Conservation (phyloP, 2,113 vertebrate genomes). For the Malurus alboscapulatus region DNA sequence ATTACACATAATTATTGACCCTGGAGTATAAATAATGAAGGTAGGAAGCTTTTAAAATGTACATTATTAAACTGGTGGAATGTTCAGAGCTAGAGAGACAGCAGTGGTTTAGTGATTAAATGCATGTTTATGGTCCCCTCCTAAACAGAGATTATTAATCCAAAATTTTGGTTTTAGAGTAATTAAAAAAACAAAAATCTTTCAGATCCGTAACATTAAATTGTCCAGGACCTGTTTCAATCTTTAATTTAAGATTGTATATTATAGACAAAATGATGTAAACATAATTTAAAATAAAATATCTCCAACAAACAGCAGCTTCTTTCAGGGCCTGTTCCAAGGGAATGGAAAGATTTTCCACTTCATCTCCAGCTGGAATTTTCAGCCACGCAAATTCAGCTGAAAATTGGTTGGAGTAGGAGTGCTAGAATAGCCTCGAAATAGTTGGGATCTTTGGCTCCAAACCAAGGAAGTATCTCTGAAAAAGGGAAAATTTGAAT, state of each 20-base stretch:
- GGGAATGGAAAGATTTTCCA: not conserved
- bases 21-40: constrained; percentile 13
- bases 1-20: constrained; percentile 23
- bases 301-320: not conserved
- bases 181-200: not conserved
- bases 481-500: not conserved
- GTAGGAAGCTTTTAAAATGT: constrained; percentile 41
- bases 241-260: not conserved
- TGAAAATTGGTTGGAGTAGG: not conserved
- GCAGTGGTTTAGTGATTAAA: constrained; percentile 38
- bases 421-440: not conserved
- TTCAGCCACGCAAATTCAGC: not conserved
- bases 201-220: not conserved
- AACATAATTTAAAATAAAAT: not conserved
- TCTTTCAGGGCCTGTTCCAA: not conserved
- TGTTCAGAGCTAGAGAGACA: not conserved
- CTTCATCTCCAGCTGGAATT: not conserved
- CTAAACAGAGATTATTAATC: not conserved
- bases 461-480: not conserved
- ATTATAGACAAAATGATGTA: fast-evolving
- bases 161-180: not conserved
- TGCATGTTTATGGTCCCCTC: not conserved
- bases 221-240: not conserved
- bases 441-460: not conserved
- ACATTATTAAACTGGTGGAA: not conserved